Conservation (phyloP, 2,797 vertebrate species). For the Amblyopsis hoosieri region DNA sequence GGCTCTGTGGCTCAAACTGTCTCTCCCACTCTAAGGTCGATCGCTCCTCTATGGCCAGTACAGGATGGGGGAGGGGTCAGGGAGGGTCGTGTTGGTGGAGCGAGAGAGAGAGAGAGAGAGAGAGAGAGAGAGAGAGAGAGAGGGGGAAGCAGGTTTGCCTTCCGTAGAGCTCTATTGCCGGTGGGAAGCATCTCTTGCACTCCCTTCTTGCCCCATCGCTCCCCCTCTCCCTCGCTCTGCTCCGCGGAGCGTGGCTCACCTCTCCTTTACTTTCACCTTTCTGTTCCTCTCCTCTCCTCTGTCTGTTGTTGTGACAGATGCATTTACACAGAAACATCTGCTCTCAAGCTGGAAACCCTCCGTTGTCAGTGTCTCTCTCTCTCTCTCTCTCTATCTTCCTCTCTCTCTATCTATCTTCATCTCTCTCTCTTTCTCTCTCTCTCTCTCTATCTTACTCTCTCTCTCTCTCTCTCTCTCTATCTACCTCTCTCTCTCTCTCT, state of each 20-base stretch:
- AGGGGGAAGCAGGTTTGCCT: constrained; percentile 25
- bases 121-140: constrained; percentile 38
- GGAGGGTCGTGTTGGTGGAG: constrained; percentile 27
- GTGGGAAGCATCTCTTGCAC: not conserved
- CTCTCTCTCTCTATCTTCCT: not conserved
- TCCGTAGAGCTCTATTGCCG: not conserved
- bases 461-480: constrained; percentile 2
- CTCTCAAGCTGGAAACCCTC: not conserved
- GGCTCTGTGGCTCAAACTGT: constrained; percentile 67
- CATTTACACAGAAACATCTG: not conserved
- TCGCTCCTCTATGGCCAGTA: constrained; percentile 64
- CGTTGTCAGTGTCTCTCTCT: constrained; percentile 4
- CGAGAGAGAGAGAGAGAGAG: constrained; percentile 37
- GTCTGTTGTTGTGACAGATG: not conserved
- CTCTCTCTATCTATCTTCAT: not conserved
- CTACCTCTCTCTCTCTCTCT: constrained; percentile 4
- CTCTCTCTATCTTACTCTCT: not conserved
- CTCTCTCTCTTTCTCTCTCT: no score
- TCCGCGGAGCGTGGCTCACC: no score
- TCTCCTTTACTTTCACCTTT: no score
- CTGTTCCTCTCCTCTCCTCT: not conserved
- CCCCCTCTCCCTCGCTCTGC: not conserved
- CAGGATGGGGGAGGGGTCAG: constrained; percentile 43
- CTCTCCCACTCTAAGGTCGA: constrained; percentile 67
- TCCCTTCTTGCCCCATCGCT: not conserved